Evolutionary conservation across 2,113 vertebrate genomes (phyloP), one percentile per base, ranked within the genome.

Genomic region (Notechis scutatus): DNA sequence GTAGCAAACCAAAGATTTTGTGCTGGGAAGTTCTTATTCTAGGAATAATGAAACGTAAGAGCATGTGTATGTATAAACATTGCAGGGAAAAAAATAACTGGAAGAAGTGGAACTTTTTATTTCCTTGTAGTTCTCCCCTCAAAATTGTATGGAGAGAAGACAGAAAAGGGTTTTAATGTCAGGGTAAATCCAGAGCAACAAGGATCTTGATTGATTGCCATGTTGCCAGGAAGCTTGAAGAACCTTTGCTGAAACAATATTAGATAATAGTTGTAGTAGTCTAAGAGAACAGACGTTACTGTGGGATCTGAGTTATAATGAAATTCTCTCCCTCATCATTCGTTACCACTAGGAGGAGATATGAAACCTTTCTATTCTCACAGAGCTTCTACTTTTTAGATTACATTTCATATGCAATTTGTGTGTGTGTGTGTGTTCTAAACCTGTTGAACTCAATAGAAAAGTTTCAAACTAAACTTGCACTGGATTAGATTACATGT

Each of bases 301-400:
- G 29, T 89, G 55, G 55, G 23, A 34, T 57, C 26, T 5, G 29
- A 34, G 7, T n/a, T 45, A 90, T 26, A 47, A 47, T 52, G 7
- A 10, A 50, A 69, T 90, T 11, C 45, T 29, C 24, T 90, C 57
- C 9, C 47, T 91, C 61, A 24, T 74, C 29, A 6, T 24, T 74
- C 29, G 1, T 39, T 74, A 52, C 47, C 64, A 90, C 89, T 91
- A 74, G 61, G 90, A 91, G 90, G 61, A 64, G 69, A 69, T 64
- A 59, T 90, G 61, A 90, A 90, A 90, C 90, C 61, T 90, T 74
- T 90, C 11, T 90, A 81, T 54, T 91, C 12, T 54, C n/a, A 52
- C 9, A 74, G 29, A 81, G 45, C n/a, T 74, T n/a, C 47, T 21
- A n/a, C 29, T 29, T 52, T 50, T 74, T 69, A 34, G 61, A 29